Base-by-base conservation (phyloP, 1,140 invertebrate species). In the Drosophila sturtevanti region DNA sequence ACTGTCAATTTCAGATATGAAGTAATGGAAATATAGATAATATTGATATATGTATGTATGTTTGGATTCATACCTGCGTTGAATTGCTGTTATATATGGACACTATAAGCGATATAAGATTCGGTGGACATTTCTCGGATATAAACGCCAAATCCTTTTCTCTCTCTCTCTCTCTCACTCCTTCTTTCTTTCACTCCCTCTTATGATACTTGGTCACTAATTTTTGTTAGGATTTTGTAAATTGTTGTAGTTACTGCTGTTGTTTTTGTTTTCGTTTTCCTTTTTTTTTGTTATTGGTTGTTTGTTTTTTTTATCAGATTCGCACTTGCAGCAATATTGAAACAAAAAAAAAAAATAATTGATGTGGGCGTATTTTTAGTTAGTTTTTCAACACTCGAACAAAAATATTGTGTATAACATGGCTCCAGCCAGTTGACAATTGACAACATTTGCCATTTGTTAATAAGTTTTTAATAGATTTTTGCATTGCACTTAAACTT, bases 371-470 rank as follows among this genome's bases (percentile, higher is more conserved):
- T 10, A 12, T 37, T 16, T 16, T 35, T 62, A 18, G 61, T 35
- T 21, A n/a, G 44, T 65, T 79, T 82, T 41, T 75, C 38, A 61
- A 64, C 80, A 85, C 80, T 75, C 66, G 65, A 84, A 82, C 75
- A 76, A 85, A 77, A 79, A 82, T 18, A 37, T 56, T 27, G 44
- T 24, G 24, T 51, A 22, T 68, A 27, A 56, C 70, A 51, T 56
- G 34, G 18, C 69, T 66, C 52, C 69, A 48, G 41, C 41, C 41
- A 48, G 16, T 48, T 21, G 41, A 48, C 41, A 48, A 48, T 48
- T 48, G 41, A 48, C 41, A 48, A 48, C 41, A 48, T 48, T 48
- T 48, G 41, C 41, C 41, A 48, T 48, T 48, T 48, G 41, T 48
- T 48, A 48, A 48, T 48, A 48, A 48, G 41, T 48, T 48, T 48